These are phyloP conservation scores for Agonopterix arenella DNA, from an alignment of 2,888 invertebrate genomes.

Conservation along the genomic window DNA sequence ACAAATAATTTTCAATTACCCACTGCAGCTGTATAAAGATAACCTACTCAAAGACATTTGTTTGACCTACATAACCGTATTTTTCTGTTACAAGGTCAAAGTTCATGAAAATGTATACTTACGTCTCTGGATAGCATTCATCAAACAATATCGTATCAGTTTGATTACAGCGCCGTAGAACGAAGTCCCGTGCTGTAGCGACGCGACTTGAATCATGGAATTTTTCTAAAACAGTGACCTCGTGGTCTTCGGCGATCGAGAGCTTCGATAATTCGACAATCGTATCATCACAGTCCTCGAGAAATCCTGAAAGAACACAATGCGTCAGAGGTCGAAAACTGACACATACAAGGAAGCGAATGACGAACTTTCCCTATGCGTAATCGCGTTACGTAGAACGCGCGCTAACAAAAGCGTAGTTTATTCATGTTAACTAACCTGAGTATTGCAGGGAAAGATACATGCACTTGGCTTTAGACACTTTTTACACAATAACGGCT, in stretches of 20 bases:
- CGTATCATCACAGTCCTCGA: conserved; percentile 77
- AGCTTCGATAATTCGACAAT: conserved; percentile 71
- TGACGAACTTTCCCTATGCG: conserved; percentile 62
- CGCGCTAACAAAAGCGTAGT: conserved; percentile 15
- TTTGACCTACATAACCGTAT: conserved; percentile 27
- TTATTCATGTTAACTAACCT: conserved; percentile 45
- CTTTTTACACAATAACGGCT: conserved; percentile 71
- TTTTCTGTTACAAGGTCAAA: conserved; percentile 15
- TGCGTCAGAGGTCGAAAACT: conserved; percentile 18
- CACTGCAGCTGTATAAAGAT: conserved; percentile 14
- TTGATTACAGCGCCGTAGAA: conserved; percentile 82
- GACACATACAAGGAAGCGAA: conserved; percentile 63
- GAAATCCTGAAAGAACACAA: conserved; percentile 54
- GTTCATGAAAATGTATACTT: conserved; percentile 36
- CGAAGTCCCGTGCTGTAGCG: conserved; percentile 63
- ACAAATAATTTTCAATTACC: conserved; percentile 4
- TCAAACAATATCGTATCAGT: conserved; percentile 78
- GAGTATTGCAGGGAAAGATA: conserved; percentile 76
- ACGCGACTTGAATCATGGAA: conserved; percentile 57
- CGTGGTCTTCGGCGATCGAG: conserved; percentile 66
- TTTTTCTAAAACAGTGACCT: conserved; percentile 61
- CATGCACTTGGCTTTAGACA: conserved; percentile 76
- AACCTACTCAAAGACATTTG: conserved; percentile 25
- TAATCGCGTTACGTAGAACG: conserved; percentile 48
- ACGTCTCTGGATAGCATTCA: conserved; percentile 81